Conservation (phyloP, 2,888 invertebrate genomes). For the Drosophila gaucha region DNA sequence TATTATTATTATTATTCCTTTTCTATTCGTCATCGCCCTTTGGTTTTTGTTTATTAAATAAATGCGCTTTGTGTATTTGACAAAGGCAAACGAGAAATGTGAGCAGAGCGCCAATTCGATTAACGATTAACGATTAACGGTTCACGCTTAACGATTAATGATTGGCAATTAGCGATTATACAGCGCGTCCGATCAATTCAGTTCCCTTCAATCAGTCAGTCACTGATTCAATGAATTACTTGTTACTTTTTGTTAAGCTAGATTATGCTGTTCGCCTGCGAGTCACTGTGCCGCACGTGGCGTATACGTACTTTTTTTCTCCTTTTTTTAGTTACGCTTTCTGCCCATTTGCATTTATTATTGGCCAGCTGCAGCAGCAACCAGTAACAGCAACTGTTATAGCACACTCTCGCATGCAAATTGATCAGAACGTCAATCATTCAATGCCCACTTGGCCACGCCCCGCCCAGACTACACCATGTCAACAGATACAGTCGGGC, state of each 20-base stretch:
- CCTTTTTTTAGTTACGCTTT: constrained; percentile 10
- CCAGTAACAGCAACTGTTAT: constrained; percentile 42
- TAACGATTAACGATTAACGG: constrained; percentile 32
- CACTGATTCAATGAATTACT: constrained; percentile 2
- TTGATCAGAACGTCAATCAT: constrained; percentile 47
- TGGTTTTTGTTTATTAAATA: constrained; percentile 43
- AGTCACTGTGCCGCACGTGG: too few species aligned
- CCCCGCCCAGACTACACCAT: background rate
- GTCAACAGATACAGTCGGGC: constrained; percentile 27
- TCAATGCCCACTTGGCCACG: background rate
- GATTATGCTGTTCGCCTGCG: too few species aligned
- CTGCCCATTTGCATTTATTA: constrained; percentile 59
- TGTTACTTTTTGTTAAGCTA: background rate
- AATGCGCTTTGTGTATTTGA: constrained; percentile 36
- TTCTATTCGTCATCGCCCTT: constrained; percentile 16
- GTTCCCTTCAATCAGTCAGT: background rate
- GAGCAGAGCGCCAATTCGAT: background rate
- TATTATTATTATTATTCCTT: background rate
- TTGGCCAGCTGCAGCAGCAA: constrained; percentile 30
- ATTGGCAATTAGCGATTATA: constrained; percentile 25
- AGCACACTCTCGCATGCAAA: constrained; percentile 63
- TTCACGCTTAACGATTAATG: constrained; percentile 29
- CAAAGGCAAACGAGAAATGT: constrained; percentile 30
- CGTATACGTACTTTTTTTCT: constrained; percentile 34
- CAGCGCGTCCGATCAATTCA: constrained; percentile 7